Percentiles rank a stretch among this genome's conserved stretches.
These are phyloP conservation scores for Pyrgilauda ruficollis DNA, from an alignment of 2,113 vertebrate genomes.

Conservation along the genomic window DNA sequence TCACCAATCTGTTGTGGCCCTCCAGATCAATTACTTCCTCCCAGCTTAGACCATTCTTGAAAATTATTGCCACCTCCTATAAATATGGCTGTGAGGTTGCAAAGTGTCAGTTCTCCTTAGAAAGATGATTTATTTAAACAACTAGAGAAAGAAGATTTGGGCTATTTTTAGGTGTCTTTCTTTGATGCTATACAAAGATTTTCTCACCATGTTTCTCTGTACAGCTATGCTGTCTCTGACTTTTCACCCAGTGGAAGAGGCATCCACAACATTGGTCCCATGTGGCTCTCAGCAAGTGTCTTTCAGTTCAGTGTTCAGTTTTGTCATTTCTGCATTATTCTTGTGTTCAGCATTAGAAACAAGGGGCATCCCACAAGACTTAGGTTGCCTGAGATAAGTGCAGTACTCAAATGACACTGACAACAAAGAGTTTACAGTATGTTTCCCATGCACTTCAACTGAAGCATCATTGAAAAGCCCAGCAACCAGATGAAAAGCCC, in stretches of 20 bases:
- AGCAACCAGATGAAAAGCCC: neutral
- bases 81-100: constrained; percentile 31
- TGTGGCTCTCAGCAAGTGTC: neutral
- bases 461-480: neutral
- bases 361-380: neutral
- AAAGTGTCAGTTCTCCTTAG: constrained; percentile 16
- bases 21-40: constrained; percentile 34
- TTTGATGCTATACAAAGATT: neutral
- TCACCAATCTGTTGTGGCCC: neutral
- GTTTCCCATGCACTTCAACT: neutral
- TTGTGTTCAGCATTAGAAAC: neutral
- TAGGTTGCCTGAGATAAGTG: neutral
- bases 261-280: neutral
- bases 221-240: neutral
- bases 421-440: neutral
- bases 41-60: constrained; percentile 35
- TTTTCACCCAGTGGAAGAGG: neutral
- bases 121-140: constrained; percentile 49
- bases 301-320: neutral
- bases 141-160: constrained; percentile 6
- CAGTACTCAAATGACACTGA: neutral
- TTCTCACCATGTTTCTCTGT: neutral
- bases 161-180: constrained; percentile 41
- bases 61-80: constrained; percentile 47
- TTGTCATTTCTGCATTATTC: neutral